Evolutionary conservation across 2,797 vertebrate genomes (phyloP).

Genomic region (Rhinatrema bivittatum): DNA sequence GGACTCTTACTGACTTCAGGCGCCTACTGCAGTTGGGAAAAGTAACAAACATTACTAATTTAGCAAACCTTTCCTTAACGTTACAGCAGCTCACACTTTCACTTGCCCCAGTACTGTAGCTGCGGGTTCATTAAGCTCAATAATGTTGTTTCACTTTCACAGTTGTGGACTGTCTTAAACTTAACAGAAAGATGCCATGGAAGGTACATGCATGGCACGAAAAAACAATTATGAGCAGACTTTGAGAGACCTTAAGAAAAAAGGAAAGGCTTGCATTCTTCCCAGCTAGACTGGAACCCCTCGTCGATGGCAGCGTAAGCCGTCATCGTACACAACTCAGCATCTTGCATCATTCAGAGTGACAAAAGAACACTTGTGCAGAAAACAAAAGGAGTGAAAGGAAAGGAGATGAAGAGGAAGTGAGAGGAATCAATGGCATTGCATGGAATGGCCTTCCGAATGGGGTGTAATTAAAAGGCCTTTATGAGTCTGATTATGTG

Average conservation of each 20-base stretch:
- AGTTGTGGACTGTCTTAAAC: too few species aligned
- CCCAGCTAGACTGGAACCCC: conserved; percentile 1
- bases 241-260: neutral
- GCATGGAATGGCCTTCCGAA: conserved; percentile 11
- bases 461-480: conserved; percentile 20
- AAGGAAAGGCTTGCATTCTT: neutral
- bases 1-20: too few species aligned
- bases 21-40: too few species aligned
- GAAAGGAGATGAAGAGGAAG: conserved; percentile 7
- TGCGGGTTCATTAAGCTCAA: too few species aligned
- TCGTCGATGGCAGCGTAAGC: neutral
- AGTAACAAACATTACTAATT: too few species aligned
- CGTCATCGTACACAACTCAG: neutral
- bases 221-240: conserved; percentile 6
- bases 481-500: conserved; percentile 30
- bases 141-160: too few species aligned
- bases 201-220: too few species aligned
- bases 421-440: conserved; percentile 21
- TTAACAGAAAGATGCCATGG: conserved; percentile 4
- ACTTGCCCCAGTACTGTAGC: too few species aligned
- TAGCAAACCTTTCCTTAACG: too few species aligned
- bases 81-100: too few species aligned
- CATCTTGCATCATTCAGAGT: neutral
- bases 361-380: neutral
- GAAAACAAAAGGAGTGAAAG: conserved; percentile 22